Conservation (phyloP, 2,797 vertebrate species). For the Chromis chromis region DNA sequence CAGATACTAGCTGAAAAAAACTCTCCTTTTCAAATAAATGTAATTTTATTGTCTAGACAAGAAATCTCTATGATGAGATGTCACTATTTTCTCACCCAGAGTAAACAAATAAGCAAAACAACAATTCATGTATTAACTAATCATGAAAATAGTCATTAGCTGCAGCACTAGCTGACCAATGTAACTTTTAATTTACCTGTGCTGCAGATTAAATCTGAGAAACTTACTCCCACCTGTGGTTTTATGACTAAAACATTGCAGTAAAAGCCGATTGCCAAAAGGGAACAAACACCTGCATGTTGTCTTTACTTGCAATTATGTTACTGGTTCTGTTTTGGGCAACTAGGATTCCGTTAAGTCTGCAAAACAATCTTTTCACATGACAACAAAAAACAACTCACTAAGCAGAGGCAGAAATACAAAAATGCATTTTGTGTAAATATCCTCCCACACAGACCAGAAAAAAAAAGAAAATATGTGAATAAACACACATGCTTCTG, state of each 20-base stretch:
- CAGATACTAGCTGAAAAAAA: no score
- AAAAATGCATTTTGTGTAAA: not conserved
- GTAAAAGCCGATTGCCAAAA: constrained; percentile 47
- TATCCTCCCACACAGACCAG: not conserved
- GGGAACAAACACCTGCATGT: constrained; percentile 21
- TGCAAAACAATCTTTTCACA: not conserved
- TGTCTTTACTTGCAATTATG: constrained; percentile 23
- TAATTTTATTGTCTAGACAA: no score
- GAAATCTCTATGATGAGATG: no score
- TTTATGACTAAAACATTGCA: constrained; percentile 28
- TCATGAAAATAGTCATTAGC: no score
- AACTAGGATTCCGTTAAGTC: not conserved
- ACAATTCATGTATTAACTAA: no score
- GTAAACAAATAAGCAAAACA: no score
- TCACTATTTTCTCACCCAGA: no score
- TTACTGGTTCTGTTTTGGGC: constrained; percentile 3
- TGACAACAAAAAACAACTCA: not conserved
- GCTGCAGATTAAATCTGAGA: constrained; percentile 23
- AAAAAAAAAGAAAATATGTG: not conserved
- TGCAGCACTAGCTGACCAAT: no score
- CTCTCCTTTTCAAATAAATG: no score
- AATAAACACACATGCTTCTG: no score
- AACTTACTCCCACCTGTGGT: constrained; percentile 17
- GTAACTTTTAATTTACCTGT: not conserved
- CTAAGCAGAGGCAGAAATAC: not conserved